Base-by-base conservation (phyloP, 2,888 invertebrate genomes). In the Tribolium freemani region DNA sequence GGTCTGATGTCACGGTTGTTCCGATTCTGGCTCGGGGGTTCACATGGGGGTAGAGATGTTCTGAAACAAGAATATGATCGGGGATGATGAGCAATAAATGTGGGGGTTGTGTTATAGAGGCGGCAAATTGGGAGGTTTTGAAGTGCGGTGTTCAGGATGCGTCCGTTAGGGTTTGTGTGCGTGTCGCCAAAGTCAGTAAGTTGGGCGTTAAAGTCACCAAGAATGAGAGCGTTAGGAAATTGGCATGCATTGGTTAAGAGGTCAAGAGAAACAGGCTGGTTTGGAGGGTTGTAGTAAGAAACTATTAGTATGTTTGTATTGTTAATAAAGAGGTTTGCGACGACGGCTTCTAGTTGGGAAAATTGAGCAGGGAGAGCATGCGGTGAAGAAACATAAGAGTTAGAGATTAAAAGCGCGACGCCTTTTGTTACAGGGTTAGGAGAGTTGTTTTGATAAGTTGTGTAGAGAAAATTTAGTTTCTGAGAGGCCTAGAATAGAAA, bases 331-430 rank as follows among this genome's bases (percentile, higher is more conserved):
- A 38, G 9, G 9, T 38, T 38, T 3, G 38, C 38, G 9, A 9
- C 38, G 38, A 38, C n/a, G 38, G n/a, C 38, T 38, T 38, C 38
- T 6, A 38, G 38, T n/a, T 38, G 8, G 1, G 38, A 38, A 8
- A 38, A n/a, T 8, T 38, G 38, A n/a, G 38, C 9, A 3, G 38
- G 38, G 3, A 38, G 86, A 86, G 54, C 86, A 80, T 16, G 38
- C 78, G 68, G 10, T 45, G 77, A 45, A 77, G 77, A 82, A 78
- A 78, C 80, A 73, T 76, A 86, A 78, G 38, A 38, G n/a, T 38
- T 38, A 6, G 38, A 38, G 8, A 38, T 38, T 38, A 38, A 8
- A 38, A 38, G 38, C n/a, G 38, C 8, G 3, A 38, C 38, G 8
- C 8, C 38, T 38, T 38, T 8, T n/a, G 8, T 6, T 3, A 3